Evolutionary conservation across 2,888 invertebrate genomes (phyloP).

Genomic region (Poecilus cupreus): DNA sequence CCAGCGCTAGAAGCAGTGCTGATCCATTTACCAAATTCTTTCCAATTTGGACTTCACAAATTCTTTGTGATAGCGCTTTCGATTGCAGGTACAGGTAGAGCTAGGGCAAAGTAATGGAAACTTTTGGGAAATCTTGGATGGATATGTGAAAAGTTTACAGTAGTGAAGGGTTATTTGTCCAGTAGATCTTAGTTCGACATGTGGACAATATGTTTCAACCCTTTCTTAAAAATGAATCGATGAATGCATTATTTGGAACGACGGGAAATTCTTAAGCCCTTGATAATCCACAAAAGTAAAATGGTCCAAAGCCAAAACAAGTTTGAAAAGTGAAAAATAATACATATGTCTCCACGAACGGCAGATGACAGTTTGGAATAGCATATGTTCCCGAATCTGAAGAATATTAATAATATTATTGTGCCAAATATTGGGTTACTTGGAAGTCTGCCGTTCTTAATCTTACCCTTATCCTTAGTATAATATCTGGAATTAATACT

Average conservation of each 20-base stretch:
- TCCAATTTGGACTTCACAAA: neutral
- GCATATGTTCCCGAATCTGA: constrained; percentile 18
- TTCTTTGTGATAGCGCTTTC: too few relatives aligned
- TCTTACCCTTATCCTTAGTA: neutral
- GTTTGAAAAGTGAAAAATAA: constrained; percentile 51
- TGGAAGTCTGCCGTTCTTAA: neutral
- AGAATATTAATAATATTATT: neutral
- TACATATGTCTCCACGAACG: constrained; percentile 20
- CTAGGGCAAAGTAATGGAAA: neutral
- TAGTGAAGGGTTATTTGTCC: constrained; percentile 47
- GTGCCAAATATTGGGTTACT: neutral
- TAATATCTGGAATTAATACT: too few relatives aligned
- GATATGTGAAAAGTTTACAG: neutral
- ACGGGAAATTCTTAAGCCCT: constrained; percentile 46
- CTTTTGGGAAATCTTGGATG: neutral
- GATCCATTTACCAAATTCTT: neutral
- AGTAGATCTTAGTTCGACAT: constrained; percentile 38
- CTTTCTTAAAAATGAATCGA: constrained; percentile 50
- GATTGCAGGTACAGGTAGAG: too few relatives aligned
- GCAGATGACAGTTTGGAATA: constrained; percentile 38
- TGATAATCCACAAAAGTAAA: constrained; percentile 54
- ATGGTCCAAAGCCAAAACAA: constrained; percentile 42
- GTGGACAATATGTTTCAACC: constrained; percentile 54
- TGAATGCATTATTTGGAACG: constrained; percentile 32
- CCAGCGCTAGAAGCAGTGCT: neutral